These are phyloP conservation scores for Hyperoplus immaculatus DNA, from an alignment of 2,797 vertebrate genomes.

Conservation along the genomic window DNA sequence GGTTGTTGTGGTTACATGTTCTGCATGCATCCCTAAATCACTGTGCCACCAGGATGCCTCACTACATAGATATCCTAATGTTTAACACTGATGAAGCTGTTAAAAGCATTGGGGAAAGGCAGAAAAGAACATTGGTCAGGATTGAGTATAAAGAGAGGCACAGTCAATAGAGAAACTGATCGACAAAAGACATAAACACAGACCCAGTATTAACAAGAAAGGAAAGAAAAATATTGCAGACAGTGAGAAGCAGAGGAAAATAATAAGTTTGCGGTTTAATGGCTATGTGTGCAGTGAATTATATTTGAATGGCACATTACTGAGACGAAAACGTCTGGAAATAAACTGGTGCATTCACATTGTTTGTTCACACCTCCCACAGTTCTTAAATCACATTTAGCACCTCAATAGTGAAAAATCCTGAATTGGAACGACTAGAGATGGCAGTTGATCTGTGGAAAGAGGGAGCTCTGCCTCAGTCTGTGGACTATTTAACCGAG, in stretches of 20 bases:
- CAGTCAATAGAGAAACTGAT: not conserved
- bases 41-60: not conserved
- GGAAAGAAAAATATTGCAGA: not conserved
- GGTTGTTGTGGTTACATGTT: not conserved
- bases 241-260: not conserved
- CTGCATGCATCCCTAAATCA: conserved; percentile 10
- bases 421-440: conserved; percentile 57
- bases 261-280: conserved; percentile 13
- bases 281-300: conserved; percentile 16
- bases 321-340: conserved; percentile 51
- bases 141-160: not conserved
- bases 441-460: conserved; percentile 63
- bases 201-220: not conserved
- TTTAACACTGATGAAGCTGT: not conserved
- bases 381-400: conserved; percentile 60
- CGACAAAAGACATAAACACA: conserved; percentile 3
- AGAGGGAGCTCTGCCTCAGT: conserved; percentile 57
- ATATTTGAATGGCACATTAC: conserved; percentile 43
- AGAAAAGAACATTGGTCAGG: not conserved
- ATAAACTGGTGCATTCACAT: conserved; percentile 52
- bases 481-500: conserved; percentile 55
- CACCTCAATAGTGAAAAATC: conserved; percentile 57
- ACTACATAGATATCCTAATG: not conserved
- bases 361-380: conserved; percentile 72
- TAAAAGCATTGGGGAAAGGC: not conserved